Evolutionary conservation across 2,888 invertebrate species (phyloP).

Genomic region (Caenorhabditis sp.): DNA sequence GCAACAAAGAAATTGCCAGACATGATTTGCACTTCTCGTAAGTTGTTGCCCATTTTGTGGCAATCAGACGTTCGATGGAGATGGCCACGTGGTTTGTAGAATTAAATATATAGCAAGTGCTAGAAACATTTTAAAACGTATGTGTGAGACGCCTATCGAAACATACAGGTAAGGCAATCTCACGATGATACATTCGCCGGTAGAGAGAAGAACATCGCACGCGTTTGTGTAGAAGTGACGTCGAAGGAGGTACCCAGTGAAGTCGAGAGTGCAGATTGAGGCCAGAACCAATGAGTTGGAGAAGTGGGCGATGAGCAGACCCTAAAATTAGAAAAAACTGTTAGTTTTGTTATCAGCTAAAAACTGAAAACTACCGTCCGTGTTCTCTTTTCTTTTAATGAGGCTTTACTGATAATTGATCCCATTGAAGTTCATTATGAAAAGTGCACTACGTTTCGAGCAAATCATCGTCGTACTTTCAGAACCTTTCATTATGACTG

Average conservation of each 20-base stretch:
- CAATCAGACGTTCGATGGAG: not conserved
- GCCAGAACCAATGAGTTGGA: not conserved
- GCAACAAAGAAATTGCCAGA: not conserved
- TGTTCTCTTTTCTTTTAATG: no score
- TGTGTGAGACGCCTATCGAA: no score
- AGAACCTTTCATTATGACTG: no score
- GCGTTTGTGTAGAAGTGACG: not conserved
- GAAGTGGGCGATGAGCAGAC: not conserved
- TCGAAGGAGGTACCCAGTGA: not conserved
- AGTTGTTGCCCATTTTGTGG: not conserved
- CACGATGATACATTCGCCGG: not conserved
- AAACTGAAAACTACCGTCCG: no score
- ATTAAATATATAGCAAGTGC: not conserved
- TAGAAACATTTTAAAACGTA: not conserved
- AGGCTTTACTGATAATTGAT: no score
- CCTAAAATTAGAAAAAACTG: no score
- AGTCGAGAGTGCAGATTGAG: not conserved
- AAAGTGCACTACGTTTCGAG: no score
- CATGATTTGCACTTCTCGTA: not conserved
- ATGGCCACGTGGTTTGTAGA: not conserved
- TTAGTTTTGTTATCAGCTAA: no score
- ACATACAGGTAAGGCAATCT: not conserved
- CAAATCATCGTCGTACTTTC: no score
- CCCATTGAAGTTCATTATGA: no score
- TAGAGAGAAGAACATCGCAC: not conserved